phyloP scores from a whole-genome alignment of 2,797 vertebrate genomes.

The Chiroxiphia lanceolata region DNA sequence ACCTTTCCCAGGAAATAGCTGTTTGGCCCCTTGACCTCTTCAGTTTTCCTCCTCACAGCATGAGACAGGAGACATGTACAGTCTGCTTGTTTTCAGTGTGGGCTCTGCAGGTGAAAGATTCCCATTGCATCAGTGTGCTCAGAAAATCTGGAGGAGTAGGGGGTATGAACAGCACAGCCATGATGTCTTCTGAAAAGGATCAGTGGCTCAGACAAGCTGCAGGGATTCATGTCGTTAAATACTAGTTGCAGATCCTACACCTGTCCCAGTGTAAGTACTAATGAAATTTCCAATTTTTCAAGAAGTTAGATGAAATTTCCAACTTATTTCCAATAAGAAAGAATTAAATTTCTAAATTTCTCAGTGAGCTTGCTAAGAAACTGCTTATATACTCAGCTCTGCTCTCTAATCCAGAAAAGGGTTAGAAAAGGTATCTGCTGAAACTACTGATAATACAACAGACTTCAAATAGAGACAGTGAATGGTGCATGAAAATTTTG shows the following conservation, averaged over 20 bases:
- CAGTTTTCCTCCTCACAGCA: fast-evolving
- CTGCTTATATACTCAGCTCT: not conserved
- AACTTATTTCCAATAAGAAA: not conserved
- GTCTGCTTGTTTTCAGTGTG: not conserved
- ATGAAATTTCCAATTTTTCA: not conserved
- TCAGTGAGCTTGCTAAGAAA: not conserved
- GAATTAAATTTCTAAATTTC: not conserved
- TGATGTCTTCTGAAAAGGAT: not conserved
- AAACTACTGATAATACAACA: not conserved
- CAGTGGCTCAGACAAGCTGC: not conserved
- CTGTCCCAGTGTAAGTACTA: not conserved
- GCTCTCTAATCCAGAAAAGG: not conserved
- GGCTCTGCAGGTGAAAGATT: not conserved
- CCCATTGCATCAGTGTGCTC: not conserved
- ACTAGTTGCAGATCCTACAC: not conserved
- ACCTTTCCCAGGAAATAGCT: not conserved
- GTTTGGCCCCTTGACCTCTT: not conserved
- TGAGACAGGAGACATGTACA: not conserved
- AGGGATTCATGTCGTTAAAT: not conserved
- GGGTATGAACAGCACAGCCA: not conserved
- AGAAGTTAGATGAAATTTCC: not conserved
- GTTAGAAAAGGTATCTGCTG: not conserved
- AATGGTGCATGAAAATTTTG: not conserved
- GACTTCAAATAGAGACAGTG: not conserved
- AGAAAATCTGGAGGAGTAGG: not conserved